Evolutionary conservation across 2,113 vertebrate species (phyloP).

Genomic region (Cochlearius cochlearius): DNA sequence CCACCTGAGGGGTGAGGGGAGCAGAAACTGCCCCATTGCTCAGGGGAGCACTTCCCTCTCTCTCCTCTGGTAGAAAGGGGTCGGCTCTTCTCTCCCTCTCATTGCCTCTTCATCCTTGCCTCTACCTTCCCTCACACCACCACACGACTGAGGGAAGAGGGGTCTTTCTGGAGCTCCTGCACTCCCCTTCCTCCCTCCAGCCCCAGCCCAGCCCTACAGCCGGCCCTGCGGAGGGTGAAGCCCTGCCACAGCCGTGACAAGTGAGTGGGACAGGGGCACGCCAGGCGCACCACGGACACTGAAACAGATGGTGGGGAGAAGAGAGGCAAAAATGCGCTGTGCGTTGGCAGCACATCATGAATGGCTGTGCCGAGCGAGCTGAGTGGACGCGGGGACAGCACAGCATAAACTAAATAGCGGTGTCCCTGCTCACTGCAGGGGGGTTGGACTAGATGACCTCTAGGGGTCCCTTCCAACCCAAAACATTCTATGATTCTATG

Average conservation of each 20-base stretch:
- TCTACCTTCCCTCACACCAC: background rate
- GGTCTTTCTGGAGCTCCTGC: background rate
- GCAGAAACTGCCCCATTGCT: background rate
- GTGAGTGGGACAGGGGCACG: too few species aligned
- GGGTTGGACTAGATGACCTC: too few species aligned
- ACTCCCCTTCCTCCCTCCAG: background rate
- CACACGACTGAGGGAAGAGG: background rate
- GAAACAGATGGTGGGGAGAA: background rate
- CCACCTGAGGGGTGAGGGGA: background rate
- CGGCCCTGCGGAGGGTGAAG: background rate
- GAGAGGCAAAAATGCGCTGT: background rate
- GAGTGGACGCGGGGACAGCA: accelerated
- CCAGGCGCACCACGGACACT: background rate
- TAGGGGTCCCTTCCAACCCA: too few species aligned
- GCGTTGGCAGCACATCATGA: background rate
- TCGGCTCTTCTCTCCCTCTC: background rate
- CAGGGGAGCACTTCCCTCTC: background rate
- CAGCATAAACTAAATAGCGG: background rate
- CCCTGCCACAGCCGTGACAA: accelerated
- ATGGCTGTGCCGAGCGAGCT: background rate
- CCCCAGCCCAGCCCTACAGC: too few species aligned
- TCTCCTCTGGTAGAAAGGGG: background rate
- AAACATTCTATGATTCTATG: too few species aligned
- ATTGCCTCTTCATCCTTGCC: background rate
- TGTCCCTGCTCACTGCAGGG: too few species aligned